phyloP scores from a whole-genome alignment of 2,113 vertebrate species.

The Gopherus flavomarginatus region DNA sequence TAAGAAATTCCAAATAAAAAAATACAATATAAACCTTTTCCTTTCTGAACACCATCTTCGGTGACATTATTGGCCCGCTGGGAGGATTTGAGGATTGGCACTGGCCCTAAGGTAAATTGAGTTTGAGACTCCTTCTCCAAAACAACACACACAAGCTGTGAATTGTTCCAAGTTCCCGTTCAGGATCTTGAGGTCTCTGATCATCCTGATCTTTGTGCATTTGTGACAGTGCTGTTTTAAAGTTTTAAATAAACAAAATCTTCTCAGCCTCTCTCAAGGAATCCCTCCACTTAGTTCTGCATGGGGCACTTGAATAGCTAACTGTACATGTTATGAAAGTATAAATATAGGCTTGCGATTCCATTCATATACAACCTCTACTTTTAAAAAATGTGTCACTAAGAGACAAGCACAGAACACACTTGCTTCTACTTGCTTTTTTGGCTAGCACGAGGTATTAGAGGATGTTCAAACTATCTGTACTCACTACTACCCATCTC shows the following conservation, averaged over 20 bases:
- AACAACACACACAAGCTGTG: neutral
- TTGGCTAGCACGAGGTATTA: neutral
- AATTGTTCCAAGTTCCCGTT: neutral
- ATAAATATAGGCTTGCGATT: neutral
- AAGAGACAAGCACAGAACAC: neutral
- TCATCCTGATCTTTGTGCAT: neutral
- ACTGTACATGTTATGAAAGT: neutral
- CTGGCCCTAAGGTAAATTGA: too few relatives aligned
- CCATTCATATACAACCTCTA: accelerated
- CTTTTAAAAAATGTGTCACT: neutral
- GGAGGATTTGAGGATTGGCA: too few relatives aligned
- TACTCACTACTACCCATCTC: neutral
- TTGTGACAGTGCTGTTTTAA: neutral
- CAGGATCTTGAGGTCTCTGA: neutral
- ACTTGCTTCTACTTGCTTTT: neutral
- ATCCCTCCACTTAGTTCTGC: neutral
- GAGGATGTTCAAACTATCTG: neutral
- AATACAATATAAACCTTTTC: too few relatives aligned
- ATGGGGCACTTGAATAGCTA: neutral
- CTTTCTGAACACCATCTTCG: too few relatives aligned
- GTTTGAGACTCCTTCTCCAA: neutral
- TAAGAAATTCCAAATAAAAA: too few relatives aligned
- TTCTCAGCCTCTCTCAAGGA: neutral
- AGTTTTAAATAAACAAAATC: neutral
- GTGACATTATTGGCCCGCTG: too few relatives aligned